These are phyloP conservation scores for Camelus dromedarius DNA, from an alignment of 2,113 vertebrate species.

Conservation along the genomic window DNA sequence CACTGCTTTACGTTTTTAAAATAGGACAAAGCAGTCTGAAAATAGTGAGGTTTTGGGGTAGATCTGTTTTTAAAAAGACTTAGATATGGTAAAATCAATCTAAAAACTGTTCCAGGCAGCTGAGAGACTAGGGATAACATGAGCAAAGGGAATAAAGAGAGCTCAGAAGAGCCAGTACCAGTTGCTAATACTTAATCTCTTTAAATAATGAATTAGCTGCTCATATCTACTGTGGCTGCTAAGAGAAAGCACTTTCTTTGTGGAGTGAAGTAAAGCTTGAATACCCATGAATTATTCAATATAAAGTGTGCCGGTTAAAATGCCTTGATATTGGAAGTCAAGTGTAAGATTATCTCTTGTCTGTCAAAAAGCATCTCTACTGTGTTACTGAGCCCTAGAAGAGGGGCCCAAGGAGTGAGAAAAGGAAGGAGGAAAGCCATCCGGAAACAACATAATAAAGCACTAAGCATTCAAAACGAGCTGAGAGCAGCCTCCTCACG, in stretches of 20 bases:
- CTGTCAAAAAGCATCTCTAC: constrained; percentile 96
- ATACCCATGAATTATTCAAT: constrained; percentile 99
- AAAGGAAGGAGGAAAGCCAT: constrained; percentile 73
- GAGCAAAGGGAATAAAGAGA: constrained; percentile 92
- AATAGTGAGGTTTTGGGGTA: constrained; percentile 81
- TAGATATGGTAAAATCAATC: constrained; percentile 89
- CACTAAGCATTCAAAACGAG: constrained; percentile 57
- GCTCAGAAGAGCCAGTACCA: constrained; percentile 89
- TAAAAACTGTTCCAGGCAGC: constrained; percentile 87
- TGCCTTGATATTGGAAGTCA: constrained; percentile 99
- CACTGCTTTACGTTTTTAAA: constrained; percentile 80
- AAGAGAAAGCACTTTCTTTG: constrained; percentile 99
- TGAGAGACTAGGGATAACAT: constrained; percentile 89
- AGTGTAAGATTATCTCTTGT: constrained; percentile 98
- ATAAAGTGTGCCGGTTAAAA: constrained; percentile 98
- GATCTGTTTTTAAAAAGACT: constrained; percentile 83
- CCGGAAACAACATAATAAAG: constrained; percentile 73
- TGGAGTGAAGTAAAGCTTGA: constrained; percentile 98
- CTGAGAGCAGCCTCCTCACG: background rate
- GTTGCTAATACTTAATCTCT: constrained; percentile 96
- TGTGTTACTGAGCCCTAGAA: constrained; percentile 84
- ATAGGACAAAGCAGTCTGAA: constrained; percentile 80
- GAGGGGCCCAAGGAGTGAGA: constrained; percentile 60
- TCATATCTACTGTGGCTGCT: constrained; percentile 98
- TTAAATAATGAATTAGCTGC: constrained; percentile 99